These are phyloP conservation scores for Trichosurus vulpecula DNA, from an alignment of 2,797 vertebrate species.

Conservation along the genomic window DNA sequence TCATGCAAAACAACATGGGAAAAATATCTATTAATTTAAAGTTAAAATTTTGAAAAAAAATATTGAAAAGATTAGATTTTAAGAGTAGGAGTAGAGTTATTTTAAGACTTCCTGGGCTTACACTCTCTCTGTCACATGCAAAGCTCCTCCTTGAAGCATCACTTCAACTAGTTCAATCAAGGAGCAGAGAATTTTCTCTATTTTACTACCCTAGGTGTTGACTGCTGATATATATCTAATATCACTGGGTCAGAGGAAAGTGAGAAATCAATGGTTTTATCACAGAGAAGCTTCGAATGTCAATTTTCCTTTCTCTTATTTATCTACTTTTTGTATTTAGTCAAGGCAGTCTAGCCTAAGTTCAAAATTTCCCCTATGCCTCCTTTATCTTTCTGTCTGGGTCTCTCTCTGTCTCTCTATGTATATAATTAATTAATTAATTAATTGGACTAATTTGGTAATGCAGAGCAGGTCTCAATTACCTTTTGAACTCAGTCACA, in stretches of 20 bases:
- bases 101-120: conserved; percentile 60
- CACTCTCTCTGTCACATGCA: conserved; percentile 53
- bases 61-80: conserved; percentile 68
- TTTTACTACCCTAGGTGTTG: conserved; percentile 64
- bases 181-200: conserved; percentile 62
- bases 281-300: conserved; percentile 67
- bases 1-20: not conserved
- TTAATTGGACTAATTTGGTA: conserved; percentile 60
- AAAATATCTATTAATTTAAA: conserved; percentile 42
- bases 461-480: conserved; percentile 72
- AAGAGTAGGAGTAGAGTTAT: conserved; percentile 62
- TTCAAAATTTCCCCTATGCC: conserved; percentile 66
- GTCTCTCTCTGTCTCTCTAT: not conserved
- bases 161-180: conserved; percentile 47
- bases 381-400: not conserved
- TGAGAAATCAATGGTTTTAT: conserved; percentile 80
- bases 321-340: conserved; percentile 78
- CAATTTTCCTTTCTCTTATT: conserved; percentile 59
- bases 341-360: conserved; percentile 75
- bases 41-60: conserved; percentile 66
- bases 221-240: conserved; percentile 70
- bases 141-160: conserved; percentile 72
- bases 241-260: conserved; percentile 61
- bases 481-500: conserved; percentile 79
- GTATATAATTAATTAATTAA: conserved; percentile 64